phyloP scores from a whole-genome alignment of 2,797 vertebrate species.

The Ataeniobius toweri region DNA sequence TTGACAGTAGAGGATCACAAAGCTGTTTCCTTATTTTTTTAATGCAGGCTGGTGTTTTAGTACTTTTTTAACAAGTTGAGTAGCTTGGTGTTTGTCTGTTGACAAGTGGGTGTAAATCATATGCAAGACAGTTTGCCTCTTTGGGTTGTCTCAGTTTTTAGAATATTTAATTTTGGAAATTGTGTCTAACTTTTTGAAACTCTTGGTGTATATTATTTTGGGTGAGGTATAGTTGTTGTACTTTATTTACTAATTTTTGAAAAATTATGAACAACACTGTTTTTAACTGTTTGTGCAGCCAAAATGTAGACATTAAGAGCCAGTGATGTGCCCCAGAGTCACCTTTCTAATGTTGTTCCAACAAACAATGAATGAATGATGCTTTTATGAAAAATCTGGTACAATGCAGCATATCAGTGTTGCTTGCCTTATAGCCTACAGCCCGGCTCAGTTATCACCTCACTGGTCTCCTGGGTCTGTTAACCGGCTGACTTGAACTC shows the following conservation, averaged over 20 bases:
- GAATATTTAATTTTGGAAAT: not conserved
- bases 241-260: not conserved
- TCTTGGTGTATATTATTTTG: not conserved
- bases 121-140: not conserved
- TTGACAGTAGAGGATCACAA: not conserved
- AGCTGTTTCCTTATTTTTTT: constrained; percentile 2
- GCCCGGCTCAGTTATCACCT: not conserved
- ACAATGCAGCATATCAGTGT: not conserved
- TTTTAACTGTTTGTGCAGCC: not conserved
- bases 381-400: not conserved
- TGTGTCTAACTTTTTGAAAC: not conserved
- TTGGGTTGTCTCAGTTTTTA: not conserved
- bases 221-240: not conserved
- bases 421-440: not conserved
- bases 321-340: not conserved
- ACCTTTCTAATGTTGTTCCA: not conserved
- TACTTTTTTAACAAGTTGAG: not conserved
- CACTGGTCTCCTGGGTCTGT: constrained; percentile 42
- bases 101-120: not conserved
- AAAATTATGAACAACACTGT: not conserved
- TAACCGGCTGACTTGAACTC: constrained; percentile 27
- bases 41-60: not conserved
- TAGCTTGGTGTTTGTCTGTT: not conserved
- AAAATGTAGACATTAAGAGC: not conserved
- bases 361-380: not conserved